A percentile compares a stretch with the other conserved stretches of the same genome.
phyloP scores from a whole-genome alignment of 2,113 vertebrate species.

The Leiothrix lutea region DNA sequence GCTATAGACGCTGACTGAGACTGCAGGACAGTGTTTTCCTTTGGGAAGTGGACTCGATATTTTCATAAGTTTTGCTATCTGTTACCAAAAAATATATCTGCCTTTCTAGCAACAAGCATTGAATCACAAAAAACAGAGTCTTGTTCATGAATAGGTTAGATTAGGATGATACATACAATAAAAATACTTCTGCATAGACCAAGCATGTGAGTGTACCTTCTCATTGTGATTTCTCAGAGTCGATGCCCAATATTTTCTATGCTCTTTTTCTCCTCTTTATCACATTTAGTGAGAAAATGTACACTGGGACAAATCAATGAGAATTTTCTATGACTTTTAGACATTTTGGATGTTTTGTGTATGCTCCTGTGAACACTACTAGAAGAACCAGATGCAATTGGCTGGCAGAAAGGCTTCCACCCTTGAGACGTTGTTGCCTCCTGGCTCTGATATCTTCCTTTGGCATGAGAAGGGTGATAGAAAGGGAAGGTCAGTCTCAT shows the following conservation, averaged over 20 bases:
- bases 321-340: not conserved
- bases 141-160: not conserved
- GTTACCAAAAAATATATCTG: not conserved
- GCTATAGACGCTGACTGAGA: not conserved
- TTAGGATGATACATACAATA: not conserved
- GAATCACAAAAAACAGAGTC: not conserved
- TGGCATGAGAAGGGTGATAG: not conserved
- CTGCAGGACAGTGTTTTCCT: not conserved
- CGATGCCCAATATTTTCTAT: not conserved
- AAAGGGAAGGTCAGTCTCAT: not conserved
- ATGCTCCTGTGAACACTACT: not conserved
- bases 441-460: not conserved
- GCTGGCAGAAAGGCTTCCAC: not conserved
- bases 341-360: not conserved
- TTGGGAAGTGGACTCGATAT: not conserved
- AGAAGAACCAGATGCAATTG: not conserved
- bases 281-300: not conserved
- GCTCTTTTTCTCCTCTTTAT: not conserved
- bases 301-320: not conserved
- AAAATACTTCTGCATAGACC: not conserved
- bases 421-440: not conserved
- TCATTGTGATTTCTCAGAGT: fast-evolving
- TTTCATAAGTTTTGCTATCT: not conserved
- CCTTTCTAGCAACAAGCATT: not conserved
- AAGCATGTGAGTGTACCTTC: not conserved